Evolutionary conservation across 2,797 vertebrate genomes (phyloP), one percentile per base, ranked within the genome.

Genomic region (Hypotaenidia okinawae): DNA sequence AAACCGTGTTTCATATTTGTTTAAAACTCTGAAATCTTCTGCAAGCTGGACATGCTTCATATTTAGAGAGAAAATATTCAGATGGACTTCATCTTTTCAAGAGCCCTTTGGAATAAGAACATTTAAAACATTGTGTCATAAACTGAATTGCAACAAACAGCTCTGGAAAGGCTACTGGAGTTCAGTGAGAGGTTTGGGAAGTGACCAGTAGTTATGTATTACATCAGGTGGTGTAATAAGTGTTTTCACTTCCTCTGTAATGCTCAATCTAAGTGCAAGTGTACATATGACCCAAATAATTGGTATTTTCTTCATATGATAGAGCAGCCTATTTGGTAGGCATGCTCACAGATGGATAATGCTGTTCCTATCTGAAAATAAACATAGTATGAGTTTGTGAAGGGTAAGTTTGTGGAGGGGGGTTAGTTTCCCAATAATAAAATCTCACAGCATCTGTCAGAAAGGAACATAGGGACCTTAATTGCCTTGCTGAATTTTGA

Each of bases 171-270:
- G 91, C 95, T 97, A 95, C 75, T 95, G 86, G 54, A 96, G 91
- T 94, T 96, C 96, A 96, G 58, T 80, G 68, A 66, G 86, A 90
- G 85, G 61, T 95, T 96, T 95, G 91, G 86, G 92, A 95, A 93
- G 75, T 89, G 81, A 90, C 78, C 86, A 92, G 66, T 59, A 73
- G 90, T 84, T 92, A 51, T 9, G 52, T 72, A 41, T 95, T 93
- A 87, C 80, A 74, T 94, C 91, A 93, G 69, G 51, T 85, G 55
- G 27, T 95, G 80, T 92, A 92, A 28, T 61, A 68, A 93, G 73
- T 64, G n/a, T 95, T 93, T 94, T 95, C 84, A 76, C 91, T 94
- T 91, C 78, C 49, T 91, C 57, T 89, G 33, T 77, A 32, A 47
- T 47, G 54, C 32, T 84, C 51, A 84, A 72, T 76, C 55, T 55